Conservation (phyloP, 1,140 invertebrate genomes). For the Caerostris darwini region DNA sequence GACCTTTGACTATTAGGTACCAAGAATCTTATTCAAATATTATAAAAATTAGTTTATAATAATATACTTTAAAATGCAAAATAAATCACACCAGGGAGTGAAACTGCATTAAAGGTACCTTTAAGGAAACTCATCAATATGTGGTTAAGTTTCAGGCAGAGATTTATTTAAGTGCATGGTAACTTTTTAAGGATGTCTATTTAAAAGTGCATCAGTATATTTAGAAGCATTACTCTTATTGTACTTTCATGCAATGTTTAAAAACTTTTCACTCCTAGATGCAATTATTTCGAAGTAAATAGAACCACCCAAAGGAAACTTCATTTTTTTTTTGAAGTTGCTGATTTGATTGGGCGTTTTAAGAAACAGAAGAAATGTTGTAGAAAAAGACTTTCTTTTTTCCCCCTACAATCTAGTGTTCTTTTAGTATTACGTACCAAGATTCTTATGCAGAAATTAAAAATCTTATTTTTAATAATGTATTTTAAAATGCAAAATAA, state of each 20-base stretch:
- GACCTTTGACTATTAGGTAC: too few relatives aligned
- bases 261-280: constrained; percentile 16
- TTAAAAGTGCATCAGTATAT: neutral
- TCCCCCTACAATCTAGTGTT: neutral
- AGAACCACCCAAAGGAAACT: neutral
- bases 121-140: neutral
- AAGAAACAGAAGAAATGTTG: neutral
- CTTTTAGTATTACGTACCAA: neutral
- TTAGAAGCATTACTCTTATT: neutral
- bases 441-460: constrained; percentile 8
- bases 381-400: neutral
- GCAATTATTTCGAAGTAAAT: constrained; percentile 2
- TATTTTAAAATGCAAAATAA: too few relatives aligned
- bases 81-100: neutral
- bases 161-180: neutral
- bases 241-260: neutral
- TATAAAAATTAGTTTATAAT: neutral
- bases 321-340: neutral
- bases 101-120: neutral
- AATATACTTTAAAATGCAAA: neutral
- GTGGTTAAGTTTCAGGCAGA: neutral
- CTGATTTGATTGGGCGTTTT: neutral
- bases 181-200: neutral
- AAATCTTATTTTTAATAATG: neutral
- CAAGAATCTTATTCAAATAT: too few relatives aligned